Percentiles rank a stretch among this genome's conserved stretches.
phyloP scores from a whole-genome alignment of 2,113 vertebrate species.

The Nipponia nippon region DNA sequence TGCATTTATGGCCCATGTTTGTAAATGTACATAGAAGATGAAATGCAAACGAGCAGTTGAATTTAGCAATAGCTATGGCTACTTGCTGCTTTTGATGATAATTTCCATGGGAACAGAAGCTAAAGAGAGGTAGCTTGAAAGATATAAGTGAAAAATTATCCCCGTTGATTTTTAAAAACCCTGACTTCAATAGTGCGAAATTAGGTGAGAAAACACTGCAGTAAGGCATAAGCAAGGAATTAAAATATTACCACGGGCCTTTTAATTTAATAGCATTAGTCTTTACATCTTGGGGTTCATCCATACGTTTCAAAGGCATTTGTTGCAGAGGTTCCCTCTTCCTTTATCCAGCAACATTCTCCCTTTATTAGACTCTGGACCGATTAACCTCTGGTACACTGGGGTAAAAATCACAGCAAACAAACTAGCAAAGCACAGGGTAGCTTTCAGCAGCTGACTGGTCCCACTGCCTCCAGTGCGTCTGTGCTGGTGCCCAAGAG shows the following conservation, averaged over 20 bases:
- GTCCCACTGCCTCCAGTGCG: background rate
- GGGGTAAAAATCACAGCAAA: background rate
- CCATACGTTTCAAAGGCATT: background rate
- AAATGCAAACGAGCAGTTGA: background rate
- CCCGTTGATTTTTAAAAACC: background rate
- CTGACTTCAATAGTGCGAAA: background rate
- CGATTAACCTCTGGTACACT: background rate
- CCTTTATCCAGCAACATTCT: background rate
- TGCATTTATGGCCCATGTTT: background rate
- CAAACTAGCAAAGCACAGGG: background rate
- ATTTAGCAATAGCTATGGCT: background rate
- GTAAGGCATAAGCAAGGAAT: background rate
- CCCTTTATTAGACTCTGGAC: background rate
- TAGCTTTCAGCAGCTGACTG: background rate
- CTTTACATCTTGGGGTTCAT: background rate
- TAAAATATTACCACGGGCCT: background rate
- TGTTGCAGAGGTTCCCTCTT: background rate
- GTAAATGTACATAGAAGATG: background rate
- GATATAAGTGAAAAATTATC: background rate
- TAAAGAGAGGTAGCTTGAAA: background rate
- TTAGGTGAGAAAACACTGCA: background rate
- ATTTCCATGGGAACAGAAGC: conserved; percentile 38
- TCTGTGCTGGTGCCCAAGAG: background rate
- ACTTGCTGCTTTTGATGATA: background rate
- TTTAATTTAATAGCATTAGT: background rate